A percentile compares a stretch with the other conserved stretches of the same genome.
phyloP scores from a whole-genome alignment of 2,888 invertebrate species.

The Charanyca ferruginea region DNA sequence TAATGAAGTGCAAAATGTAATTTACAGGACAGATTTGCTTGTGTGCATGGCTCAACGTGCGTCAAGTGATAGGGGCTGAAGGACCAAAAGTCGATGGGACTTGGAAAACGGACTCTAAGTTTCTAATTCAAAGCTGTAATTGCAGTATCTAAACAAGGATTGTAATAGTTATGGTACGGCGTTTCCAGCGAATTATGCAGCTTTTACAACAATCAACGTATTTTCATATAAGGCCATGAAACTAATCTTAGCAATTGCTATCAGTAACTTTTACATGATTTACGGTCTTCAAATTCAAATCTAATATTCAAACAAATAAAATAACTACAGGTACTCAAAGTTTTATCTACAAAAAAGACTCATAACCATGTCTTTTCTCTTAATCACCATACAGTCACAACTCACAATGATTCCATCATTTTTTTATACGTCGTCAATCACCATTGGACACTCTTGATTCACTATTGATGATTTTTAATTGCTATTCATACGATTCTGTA shows the following conservation, averaged over 20 bases:
- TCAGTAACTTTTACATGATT: background rate
- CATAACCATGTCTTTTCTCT: conserved; percentile 4
- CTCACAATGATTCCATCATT: conserved; percentile 60
- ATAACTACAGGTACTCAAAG: conserved; percentile 27
- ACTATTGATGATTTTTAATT: conserved; percentile 77
- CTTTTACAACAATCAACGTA: no score
- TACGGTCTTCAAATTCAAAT: background rate
- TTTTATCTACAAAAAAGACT: conserved; percentile 20
- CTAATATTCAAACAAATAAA: conserved; percentile 25
- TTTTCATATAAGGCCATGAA: no score
- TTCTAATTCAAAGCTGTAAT: background rate
- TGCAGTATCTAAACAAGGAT: no score
- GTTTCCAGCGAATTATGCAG: no score
- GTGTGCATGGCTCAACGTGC: background rate
- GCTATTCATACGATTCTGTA: conserved; percentile 72
- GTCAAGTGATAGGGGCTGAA: background rate
- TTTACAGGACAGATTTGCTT: conserved; percentile 25
- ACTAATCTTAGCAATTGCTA: background rate
- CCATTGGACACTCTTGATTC: conserved; percentile 69
- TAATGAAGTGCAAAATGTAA: conserved; percentile 41
- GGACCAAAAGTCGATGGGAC: background rate
- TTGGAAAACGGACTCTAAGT: background rate
- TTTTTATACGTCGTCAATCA: conserved; percentile 70
- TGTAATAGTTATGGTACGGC: no score
- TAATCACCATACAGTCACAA: conserved; percentile 38